Evolutionary conservation across 2,113 vertebrate species (phyloP).

Genomic region (Protomyctophum bolini): DNA sequence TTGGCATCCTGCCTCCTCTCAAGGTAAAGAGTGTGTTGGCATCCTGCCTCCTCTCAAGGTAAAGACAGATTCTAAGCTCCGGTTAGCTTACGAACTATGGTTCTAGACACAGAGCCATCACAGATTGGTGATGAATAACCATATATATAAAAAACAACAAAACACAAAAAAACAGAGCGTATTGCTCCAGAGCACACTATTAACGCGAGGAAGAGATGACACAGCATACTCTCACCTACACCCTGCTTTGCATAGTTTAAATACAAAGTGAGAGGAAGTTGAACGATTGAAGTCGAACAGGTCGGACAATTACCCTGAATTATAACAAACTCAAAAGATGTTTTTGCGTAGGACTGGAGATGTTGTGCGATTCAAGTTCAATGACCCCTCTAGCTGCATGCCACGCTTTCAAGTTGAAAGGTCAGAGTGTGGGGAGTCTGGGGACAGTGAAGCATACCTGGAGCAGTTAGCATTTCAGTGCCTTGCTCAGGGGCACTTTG

Average conservation of each 20-base stretch:
- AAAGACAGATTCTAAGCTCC: conserved; percentile 40
- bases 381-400: too few relatives aligned
- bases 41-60: conserved; percentile 40
- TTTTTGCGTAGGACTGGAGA: too few relatives aligned
- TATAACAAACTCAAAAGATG: conserved; percentile 23
- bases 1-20: conserved; percentile 46
- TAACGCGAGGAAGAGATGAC: conserved; percentile 13
- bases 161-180: conserved; percentile 28
- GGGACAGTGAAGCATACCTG: conserved; percentile 20
- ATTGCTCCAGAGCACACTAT: conserved; percentile 10
- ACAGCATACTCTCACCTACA: background rate
- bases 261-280: background rate
- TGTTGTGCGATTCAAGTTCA: too few relatives aligned
- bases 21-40: conserved; percentile 58
- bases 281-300: too few relatives aligned
- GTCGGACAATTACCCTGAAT: background rate
- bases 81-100: background rate
- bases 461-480: conserved; percentile 15
- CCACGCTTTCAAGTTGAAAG: background rate
- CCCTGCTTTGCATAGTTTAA: background rate
- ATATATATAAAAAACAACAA: conserved; percentile 16
- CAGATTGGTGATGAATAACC: too few relatives aligned
- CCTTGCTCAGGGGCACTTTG: conserved; percentile 30
- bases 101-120: background rate
- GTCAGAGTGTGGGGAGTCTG: conserved; percentile 13